Evolutionary conservation across 2,113 vertebrate species (phyloP), one percentile per base, ranked within the genome.

Genomic region (Platycercus adscitus): DNA sequence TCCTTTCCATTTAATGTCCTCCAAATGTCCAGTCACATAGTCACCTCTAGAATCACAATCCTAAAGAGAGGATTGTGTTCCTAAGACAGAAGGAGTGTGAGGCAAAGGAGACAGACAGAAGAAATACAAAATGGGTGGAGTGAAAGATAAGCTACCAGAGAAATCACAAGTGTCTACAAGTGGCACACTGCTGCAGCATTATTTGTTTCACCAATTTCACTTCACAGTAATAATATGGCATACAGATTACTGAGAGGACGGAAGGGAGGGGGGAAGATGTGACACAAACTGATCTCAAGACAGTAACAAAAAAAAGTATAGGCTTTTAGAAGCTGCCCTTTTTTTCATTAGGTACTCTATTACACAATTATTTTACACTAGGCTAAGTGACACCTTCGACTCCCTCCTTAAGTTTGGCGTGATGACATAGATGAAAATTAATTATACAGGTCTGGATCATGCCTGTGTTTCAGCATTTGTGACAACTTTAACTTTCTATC

Each of bases 191-290:
- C 69, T 49, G 44, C 20, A 68, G 23, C 52, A 47, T 7, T 55
- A 23, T 25, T 82, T 46, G 17, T 75, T 75, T 71, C 61, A 53
- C 31, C 49, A 15, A 25, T 46, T 11, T 72, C 20, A 78, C 39
- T 24, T 79, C 75, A 72, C 14, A 43, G 6, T 31, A 44, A n/a
- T 29, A 39, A 6, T 9, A 12, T 10, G 7, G 31, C 13, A 56
- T 24, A 73, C 11, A 55, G 37, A 89, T 33, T 47, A 70, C 23
- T 24, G n/a, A 82, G n/a, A 64, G 23, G 15, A 41, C 28, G 53
- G 53, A 41, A 52, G 61, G 5, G 11, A 8, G 4, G 1, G 2
- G 0, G 8, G 13, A 69, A 6, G 14, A 44, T 16, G 7, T 26
- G 20, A 60, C 23, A 72, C 25, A 47, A 52, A 56, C 3, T 53